Evolutionary conservation across 2,113 vertebrate genomes (phyloP).

Genomic region (Orientallactaga bullata): DNA sequence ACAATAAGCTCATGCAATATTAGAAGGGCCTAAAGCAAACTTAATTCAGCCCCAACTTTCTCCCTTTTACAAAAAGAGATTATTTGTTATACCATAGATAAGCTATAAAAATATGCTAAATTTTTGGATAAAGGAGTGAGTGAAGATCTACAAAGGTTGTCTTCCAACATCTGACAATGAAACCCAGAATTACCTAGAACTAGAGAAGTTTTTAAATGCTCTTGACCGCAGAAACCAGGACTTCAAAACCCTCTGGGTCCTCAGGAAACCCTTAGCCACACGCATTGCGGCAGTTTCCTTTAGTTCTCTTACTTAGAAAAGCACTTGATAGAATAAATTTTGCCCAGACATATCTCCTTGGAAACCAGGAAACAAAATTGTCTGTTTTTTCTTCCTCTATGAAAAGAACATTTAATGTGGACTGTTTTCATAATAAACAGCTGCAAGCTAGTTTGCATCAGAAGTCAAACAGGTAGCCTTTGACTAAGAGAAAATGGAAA

Average conservation of each 20-base stretch:
- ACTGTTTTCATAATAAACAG: conserved; percentile 69
- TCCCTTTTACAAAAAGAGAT: not conserved
- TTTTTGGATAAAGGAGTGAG: not conserved
- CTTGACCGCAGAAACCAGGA: not conserved
- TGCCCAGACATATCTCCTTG: conserved; percentile 68
- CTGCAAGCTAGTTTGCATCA: conserved; percentile 14
- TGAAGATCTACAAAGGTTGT: conserved; percentile 1
- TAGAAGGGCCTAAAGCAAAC: conserved; percentile 28
- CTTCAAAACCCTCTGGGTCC: conserved; percentile 23
- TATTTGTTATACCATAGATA: not conserved
- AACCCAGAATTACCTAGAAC: conserved; percentile 34
- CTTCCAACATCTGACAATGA: not conserved
- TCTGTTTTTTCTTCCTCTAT: conserved; percentile 37
- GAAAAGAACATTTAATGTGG: conserved; percentile 66
- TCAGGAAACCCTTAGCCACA: conserved; percentile 63
- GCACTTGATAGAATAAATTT: conserved; percentile 67
- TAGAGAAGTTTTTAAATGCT: conserved; percentile 5
- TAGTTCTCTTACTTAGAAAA: conserved; percentile 64
- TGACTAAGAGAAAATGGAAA: not conserved
- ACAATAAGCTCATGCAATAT: conserved; percentile 25
- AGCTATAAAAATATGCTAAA: not conserved
- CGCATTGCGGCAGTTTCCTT: conserved; percentile 53
- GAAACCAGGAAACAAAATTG: conserved; percentile 72
- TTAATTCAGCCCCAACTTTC: not conserved
- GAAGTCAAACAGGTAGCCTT: conserved; percentile 32